Percentiles rank a stretch among this genome's conserved stretches.
phyloP scores from a whole-genome alignment of 2,113 vertebrate species.

The Kryptolebias marmoratus region DNA sequence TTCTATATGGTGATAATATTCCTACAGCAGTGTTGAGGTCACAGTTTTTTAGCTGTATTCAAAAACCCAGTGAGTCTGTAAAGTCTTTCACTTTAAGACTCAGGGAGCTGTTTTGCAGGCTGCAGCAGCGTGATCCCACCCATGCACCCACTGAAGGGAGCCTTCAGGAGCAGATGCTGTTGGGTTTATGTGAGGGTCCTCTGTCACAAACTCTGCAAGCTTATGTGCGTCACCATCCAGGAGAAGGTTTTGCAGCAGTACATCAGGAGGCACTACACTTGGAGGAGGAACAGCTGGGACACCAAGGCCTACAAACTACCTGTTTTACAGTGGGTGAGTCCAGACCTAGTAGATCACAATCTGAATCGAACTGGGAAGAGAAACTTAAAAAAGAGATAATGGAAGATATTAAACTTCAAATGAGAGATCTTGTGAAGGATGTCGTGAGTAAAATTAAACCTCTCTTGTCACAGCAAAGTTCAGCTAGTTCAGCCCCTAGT shows the following conservation, averaged over 20 bases:
- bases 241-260: not conserved
- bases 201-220: not conserved
- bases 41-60: not conserved
- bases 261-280: not conserved
- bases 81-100: not conserved
- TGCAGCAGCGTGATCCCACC: not conserved
- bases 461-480: too few species aligned
- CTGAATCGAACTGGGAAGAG: too few species aligned
- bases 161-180: not conserved
- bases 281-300: not conserved
- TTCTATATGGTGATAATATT: not conserved
- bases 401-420: too few species aligned
- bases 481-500: too few species aligned
- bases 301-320: too few species aligned
- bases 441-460: too few species aligned
- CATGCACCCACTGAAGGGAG: not conserved
- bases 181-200: not conserved
- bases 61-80: not conserved
- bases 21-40: not conserved
- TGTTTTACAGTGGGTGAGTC: too few species aligned
- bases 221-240: not conserved
- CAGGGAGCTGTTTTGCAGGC: not conserved
- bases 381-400: too few species aligned
- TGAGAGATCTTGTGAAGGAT: not conserved
- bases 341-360: too few species aligned